Percentiles rank a stretch among this genome's conserved stretches.
phyloP scores from a whole-genome alignment of 2,888 invertebrate genomes.

The Tolmerus cingulatus region DNA sequence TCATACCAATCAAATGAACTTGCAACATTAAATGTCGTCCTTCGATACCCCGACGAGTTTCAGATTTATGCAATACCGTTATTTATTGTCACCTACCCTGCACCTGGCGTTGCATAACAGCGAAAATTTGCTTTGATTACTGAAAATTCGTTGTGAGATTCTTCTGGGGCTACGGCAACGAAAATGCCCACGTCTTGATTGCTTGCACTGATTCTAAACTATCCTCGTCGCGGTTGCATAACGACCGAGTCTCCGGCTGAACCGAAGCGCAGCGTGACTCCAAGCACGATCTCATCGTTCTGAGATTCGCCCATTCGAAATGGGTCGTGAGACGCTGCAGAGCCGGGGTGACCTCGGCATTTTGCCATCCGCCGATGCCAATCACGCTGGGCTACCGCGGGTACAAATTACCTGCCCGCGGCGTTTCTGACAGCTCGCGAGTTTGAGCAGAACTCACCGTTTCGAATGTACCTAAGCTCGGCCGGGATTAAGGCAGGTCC shows the following conservation, averaged over 20 bases:
- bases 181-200: background rate
- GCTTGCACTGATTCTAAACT: conserved; percentile 12
- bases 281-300: conserved; percentile 8
- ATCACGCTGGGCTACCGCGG: background rate
- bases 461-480: background rate
- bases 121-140: background rate
- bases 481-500: background rate
- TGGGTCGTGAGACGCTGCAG: conserved; percentile 24
- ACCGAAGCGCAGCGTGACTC: conserved; percentile 12
- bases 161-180: background rate
- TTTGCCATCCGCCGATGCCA: conserved; percentile 11
- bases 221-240: background rate
- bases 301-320: conserved; percentile 1
- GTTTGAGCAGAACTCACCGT: background rate
- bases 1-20: background rate
- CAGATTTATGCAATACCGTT: background rate
- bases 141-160: background rate
- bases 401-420: conserved; percentile 7
- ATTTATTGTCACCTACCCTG: background rate
- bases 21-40: background rate
- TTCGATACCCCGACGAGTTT: background rate
- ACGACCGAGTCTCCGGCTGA: background rate
- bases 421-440: background rate
- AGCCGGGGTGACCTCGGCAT: conserved; percentile 3
- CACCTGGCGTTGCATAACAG: background rate